Percentiles rank a stretch among this genome's conserved stretches.
phyloP scores from a whole-genome alignment of 1,140 invertebrate genomes.

The Rhynchophorus ferrugineus region DNA sequence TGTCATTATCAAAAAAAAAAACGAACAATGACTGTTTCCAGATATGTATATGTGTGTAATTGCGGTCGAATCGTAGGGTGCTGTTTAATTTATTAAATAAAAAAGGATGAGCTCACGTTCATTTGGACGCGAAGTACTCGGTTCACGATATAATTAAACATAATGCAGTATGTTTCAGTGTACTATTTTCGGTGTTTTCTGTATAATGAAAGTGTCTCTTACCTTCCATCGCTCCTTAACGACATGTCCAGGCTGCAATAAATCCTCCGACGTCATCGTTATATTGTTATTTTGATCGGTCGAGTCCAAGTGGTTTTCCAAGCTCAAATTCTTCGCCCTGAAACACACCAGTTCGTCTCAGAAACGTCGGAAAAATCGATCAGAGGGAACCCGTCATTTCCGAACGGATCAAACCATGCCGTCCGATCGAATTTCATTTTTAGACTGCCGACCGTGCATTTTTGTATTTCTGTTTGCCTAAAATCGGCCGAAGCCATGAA shows the following conservation, averaged over 20 bases:
- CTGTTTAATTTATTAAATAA: too few relatives aligned
- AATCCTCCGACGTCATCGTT: conserved; percentile 88
- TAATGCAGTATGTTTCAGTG: too few relatives aligned
- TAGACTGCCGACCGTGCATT: conserved; percentile 22
- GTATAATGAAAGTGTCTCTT: too few relatives aligned
- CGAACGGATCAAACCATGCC: conserved; percentile 3
- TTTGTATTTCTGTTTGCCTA: conserved; percentile 29
- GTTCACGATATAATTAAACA: too few relatives aligned
- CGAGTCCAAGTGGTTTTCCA: conserved; percentile 50
- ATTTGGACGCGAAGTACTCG: too few relatives aligned
- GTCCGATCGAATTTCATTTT: conserved; percentile 16
- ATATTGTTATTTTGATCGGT: conserved; percentile 70
- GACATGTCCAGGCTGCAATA: conserved; percentile 90
- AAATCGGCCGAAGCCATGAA: conserved; percentile 12
- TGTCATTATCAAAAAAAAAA: too few relatives aligned
- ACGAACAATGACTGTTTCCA: too few relatives aligned
- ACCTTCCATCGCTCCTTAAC: conserved; percentile 99
- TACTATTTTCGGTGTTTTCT: too few relatives aligned
- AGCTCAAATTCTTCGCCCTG: conserved; percentile 39
- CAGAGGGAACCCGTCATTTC: conserved; percentile 10
- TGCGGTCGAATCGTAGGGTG: too few relatives aligned
- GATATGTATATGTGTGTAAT: too few relatives aligned
- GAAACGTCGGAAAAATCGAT: conserved; percentile 10
- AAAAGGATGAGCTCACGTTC: too few relatives aligned
- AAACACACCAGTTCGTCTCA: conserved; percentile 10